These are phyloP conservation scores for Sander lucioperca DNA, from an alignment of 2,113 vertebrate genomes.

Conservation along the genomic window DNA sequence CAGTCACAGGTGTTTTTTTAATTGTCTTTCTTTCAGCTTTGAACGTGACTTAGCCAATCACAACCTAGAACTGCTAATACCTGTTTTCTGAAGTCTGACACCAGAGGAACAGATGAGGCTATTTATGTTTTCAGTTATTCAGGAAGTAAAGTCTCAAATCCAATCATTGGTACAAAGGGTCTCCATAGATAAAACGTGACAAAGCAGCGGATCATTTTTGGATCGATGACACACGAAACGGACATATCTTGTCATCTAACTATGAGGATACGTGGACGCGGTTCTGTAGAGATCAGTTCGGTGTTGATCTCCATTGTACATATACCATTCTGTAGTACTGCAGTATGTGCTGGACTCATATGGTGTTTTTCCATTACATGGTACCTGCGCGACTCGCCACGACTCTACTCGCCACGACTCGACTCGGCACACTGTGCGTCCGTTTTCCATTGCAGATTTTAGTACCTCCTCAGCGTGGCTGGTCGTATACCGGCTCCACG, in stretches of 20 bases:
- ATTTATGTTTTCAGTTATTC: not conserved
- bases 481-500: too few species aligned
- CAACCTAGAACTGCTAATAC: not conserved
- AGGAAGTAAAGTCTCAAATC: not conserved
- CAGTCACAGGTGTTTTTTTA: not conserved
- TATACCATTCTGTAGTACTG: not conserved
- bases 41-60: constrained; percentile 11
- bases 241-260: not conserved
- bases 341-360: constrained; percentile 23
- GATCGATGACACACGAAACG: not conserved
- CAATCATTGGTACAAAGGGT: too few species aligned
- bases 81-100: not conserved
- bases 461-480: too few species aligned
- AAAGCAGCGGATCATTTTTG: not conserved
- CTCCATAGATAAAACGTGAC: not conserved
- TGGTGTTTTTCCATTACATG: too few species aligned
- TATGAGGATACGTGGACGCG: not conserved
- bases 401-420: too few species aligned
- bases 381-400: too few species aligned
- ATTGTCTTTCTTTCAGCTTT: not conserved
- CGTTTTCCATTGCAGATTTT: too few species aligned
- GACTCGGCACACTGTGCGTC: too few species aligned
- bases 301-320: not conserved
- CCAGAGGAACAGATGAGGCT: not conserved
- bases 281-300: constrained; percentile 4